These are phyloP conservation scores for Oeneis ivallda DNA, from an alignment of 2,888 invertebrate species.

Conservation along the genomic window DNA sequence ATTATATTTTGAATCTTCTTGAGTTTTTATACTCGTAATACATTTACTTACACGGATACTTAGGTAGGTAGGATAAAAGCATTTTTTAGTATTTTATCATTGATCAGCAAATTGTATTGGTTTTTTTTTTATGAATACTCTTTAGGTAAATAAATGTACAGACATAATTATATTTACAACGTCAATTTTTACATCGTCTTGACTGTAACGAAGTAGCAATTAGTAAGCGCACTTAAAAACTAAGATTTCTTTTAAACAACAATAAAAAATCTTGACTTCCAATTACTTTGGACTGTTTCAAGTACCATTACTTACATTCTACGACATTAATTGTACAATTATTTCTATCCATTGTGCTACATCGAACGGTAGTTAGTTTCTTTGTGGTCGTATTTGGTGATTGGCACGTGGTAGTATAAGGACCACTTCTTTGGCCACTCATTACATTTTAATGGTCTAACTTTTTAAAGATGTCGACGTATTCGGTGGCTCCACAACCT, in stretches of 20 bases:
- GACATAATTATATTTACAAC: slow-evolving; percentile 17
- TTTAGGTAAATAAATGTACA: background rate
- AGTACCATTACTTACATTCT: slow-evolving; percentile 63
- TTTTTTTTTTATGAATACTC: background rate
- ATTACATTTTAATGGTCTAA: slow-evolving; percentile 79
- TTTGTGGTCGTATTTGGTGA: slow-evolving; percentile 61
- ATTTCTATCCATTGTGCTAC: slow-evolving; percentile 73
- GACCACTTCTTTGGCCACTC: slow-evolving; percentile 75
- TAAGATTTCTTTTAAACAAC: slow-evolving; percentile 41
- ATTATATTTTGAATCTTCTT: background rate
- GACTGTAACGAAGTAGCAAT: slow-evolving; percentile 41
- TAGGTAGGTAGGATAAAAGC: background rate
- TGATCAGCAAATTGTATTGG: background rate
- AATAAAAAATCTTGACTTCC: slow-evolving; percentile 59
- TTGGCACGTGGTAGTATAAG: slow-evolving; percentile 76
- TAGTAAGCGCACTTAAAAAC: slow-evolving; percentile 36
- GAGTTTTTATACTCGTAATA: no score
- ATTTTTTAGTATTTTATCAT: background rate
- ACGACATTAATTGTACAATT: slow-evolving; percentile 78
- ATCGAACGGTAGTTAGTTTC: slow-evolving; percentile 76
- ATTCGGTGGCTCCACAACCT: slow-evolving; percentile 56
- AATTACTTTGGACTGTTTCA: slow-evolving; percentile 66
- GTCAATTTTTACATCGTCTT: slow-evolving; percentile 32
- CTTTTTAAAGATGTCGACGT: slow-evolving; percentile 67
- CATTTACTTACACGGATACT: background rate